Percentiles rank a stretch among this genome's conserved stretches.
Conservation (phyloP, 1,140 invertebrate genomes). For the Ptiloglossa arizonensis region DNA sequence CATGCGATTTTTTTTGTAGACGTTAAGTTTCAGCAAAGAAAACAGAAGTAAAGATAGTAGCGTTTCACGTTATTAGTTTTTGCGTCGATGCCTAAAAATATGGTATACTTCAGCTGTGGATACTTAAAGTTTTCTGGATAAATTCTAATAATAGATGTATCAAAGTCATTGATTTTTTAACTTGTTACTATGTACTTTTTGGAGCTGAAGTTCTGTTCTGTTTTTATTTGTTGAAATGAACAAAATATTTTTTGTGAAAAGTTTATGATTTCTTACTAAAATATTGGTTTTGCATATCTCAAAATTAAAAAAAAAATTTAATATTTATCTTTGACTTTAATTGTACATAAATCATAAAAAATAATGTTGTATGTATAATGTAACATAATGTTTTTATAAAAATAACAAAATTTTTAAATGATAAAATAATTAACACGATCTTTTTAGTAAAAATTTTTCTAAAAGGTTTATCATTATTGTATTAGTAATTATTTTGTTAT, state of each 20-base stretch:
- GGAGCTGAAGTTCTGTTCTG: too few relatives aligned
- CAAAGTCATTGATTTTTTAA: not conserved
- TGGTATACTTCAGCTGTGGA: not conserved
- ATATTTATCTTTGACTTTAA: not conserved
- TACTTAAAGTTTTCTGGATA: not conserved
- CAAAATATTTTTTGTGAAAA: not conserved
- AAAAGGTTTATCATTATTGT: not conserved
- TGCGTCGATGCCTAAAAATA: slow-evolving; percentile 1
- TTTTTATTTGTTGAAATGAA: not conserved
- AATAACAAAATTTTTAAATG: not conserved
- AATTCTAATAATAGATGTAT: not conserved
- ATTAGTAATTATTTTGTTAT: slow-evolving; percentile 5
- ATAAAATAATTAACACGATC: not conserved
- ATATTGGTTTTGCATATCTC: not conserved
- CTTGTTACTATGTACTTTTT: too few relatives aligned
- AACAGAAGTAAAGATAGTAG: not conserved
- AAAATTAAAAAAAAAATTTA: not conserved
- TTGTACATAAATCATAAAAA: not conserved
- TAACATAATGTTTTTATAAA: not conserved
- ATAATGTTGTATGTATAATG: not conserved
- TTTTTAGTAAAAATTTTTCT: not conserved
- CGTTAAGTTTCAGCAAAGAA: not conserved
- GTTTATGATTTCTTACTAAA: too few relatives aligned
- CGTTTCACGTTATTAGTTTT: not conserved
- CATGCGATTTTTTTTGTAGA: not conserved